Evolutionary conservation across 2,113 vertebrate genomes (phyloP), one percentile per base, ranked within the genome.

Genomic region (Oreocharis arfaki): DNA sequence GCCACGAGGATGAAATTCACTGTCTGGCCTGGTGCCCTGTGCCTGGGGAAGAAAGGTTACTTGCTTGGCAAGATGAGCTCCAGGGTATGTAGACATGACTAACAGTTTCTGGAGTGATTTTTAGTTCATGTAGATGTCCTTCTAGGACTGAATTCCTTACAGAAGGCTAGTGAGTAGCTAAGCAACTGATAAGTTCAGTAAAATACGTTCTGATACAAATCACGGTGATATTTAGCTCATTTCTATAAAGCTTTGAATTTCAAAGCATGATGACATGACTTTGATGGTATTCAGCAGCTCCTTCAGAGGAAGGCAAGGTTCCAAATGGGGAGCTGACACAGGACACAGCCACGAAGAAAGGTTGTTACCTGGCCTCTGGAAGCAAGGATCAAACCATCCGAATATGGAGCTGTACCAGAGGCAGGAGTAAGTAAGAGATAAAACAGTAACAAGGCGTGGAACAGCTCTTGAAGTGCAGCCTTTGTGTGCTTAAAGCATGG

Each of bases 1-100:
- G 99, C 64, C 99, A 99, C 1, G 99, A 99, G 1, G 99, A 99
- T 80, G 99, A 99, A 97, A 98, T 99, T 95, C 99, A 99, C 77
- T 98, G 98, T 18, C 96, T 99, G 93, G 98, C 97, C 33, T 99
- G 99, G 99, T 98, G 98, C 30, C 98, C 99, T 16, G 61, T 98
- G 50, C 92, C 95, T 37, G 94, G 96, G 3, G 99, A 99, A 79
- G 98, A 98, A 87, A 68, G 70, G 46, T 79, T 98, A 28, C 47
- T 63, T 80, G 61, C 93, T 57, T 96, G 95, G 73, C 93, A 96
- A 11, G 99, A 99, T 68, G 98, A 99, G 50, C 49, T 75, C 30
- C 95, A 98, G 82, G 99, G 98, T 99, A 96, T 3, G 61, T 59
- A 26, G 11, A 69, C 37, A 7, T 13, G 10, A 65, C 90, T 33